phyloP scores from a whole-genome alignment of 2,113 vertebrate species.

The Silurus asotus region DNA sequence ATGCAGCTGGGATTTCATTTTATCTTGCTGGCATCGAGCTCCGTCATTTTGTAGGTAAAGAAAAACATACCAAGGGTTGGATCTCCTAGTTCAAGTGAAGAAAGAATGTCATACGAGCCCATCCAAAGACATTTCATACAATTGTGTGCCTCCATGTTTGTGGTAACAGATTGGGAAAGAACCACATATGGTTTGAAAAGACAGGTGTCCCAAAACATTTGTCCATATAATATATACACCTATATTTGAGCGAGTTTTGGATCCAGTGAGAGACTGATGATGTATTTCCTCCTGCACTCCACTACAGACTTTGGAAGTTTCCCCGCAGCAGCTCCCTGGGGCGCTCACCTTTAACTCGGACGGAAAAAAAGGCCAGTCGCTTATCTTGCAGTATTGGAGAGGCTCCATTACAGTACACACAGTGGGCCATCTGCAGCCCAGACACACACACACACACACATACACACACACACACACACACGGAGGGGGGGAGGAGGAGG shows the following conservation, averaged over 20 bases:
- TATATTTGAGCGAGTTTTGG: not conserved
- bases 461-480: conserved; percentile 39
- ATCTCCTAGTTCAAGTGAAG: too few species aligned
- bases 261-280: not conserved
- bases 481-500: not conserved
- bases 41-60: too few species aligned
- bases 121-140: too few species aligned
- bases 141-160: too few species aligned
- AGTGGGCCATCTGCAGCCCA: conserved; percentile 37
- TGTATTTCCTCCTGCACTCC: not conserved
- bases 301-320: not conserved
- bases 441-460: conserved; percentile 19
- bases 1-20: too few species aligned
- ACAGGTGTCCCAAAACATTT: too few species aligned
- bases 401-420: conserved; percentile 48
- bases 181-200: too few species aligned
- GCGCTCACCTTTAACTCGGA: conserved; percentile 35
- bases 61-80: too few species aligned
- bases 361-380: conserved; percentile 28
- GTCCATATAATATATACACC: not conserved
- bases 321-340: conserved; percentile 24
- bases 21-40: too few species aligned
- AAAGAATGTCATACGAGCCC: too few species aligned
- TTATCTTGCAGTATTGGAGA: conserved; percentile 50
- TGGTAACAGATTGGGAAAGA: too few species aligned